Percentiles rank a stretch among this genome's conserved stretches.
Evolutionary conservation across 2,797 vertebrate species (phyloP).

Genomic region (Pangasius sanitwongsei): DNA sequence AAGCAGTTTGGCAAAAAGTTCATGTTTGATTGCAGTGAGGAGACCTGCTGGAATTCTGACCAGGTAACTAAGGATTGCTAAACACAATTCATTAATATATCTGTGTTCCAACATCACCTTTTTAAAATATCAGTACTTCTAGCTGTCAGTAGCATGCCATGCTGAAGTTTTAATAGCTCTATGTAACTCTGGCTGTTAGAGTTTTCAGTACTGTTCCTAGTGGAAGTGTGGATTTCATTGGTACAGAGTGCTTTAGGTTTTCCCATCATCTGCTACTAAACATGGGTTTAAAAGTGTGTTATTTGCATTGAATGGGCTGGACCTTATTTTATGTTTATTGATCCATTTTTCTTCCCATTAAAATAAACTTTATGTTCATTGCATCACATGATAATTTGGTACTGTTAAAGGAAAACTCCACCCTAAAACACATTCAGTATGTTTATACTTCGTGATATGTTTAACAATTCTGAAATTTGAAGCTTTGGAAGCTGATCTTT

Average conservation of each 20-base stretch:
- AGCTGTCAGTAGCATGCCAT: neutral
- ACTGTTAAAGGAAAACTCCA: neutral
- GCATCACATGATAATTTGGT: neutral
- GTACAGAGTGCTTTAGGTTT: neutral
- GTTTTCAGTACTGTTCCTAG: neutral
- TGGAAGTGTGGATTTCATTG: neutral
- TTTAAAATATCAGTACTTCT: neutral
- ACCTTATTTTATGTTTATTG: neutral
- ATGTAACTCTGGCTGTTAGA: neutral
- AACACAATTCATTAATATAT: neutral
- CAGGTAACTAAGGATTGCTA: conserved; percentile 74
- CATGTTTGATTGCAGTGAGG: conserved; percentile 89
- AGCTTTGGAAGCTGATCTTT: neutral
- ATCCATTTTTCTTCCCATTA: neutral
- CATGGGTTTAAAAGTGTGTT: neutral
- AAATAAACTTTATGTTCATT: neutral
- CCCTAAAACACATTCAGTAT: neutral
- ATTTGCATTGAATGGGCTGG: neutral
- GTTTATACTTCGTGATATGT: neutral
- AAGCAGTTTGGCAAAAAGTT: conserved; percentile 92
- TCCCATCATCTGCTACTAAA: neutral
- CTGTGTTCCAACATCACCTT: neutral
- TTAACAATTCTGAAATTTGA: neutral
- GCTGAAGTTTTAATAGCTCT: neutral
- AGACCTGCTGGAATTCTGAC: conserved; percentile 96